Evolutionary conservation across 1,140 invertebrate genomes (phyloP).

Genomic region (Zaprionus capensis): DNA sequence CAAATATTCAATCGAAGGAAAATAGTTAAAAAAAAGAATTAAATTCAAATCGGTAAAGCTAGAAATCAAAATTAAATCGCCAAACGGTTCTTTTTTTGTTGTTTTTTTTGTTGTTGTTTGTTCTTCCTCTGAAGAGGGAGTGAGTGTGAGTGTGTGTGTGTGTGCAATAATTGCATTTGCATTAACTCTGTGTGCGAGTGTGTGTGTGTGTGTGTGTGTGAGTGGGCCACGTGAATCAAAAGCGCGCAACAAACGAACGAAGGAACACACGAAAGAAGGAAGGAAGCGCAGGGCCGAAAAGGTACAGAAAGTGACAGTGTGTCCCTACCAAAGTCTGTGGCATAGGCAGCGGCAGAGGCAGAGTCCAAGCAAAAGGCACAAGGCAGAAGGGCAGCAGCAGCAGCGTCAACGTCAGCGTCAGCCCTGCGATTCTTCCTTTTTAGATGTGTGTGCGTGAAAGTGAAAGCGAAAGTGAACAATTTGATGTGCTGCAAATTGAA

Average conservation of each 20-base stretch:
- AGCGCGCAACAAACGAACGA: conserved; percentile 65
- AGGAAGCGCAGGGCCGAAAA: conserved; percentile 19
- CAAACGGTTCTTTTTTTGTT: conserved; percentile 26
- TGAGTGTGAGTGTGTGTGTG: conserved; percentile 1
- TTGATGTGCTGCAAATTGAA: conserved; percentile 14
- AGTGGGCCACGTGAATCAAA: conserved; percentile 75
- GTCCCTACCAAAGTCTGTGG: conserved; percentile 28
- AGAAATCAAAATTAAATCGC: conserved; percentile 19
- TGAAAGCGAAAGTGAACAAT: conserved; percentile 61
- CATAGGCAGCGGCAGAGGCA: conserved; percentile 2
- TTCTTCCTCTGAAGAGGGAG: background rate
- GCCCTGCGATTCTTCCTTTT: conserved; percentile 26
- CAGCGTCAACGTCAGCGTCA: conserved; percentile 5
- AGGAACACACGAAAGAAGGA: conserved; percentile 16
- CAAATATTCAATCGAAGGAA: background rate
- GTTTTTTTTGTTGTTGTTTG: conserved; percentile 23
- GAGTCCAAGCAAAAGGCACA: conserved; percentile 12
- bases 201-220: conserved; percentile 27
- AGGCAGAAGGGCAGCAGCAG: conserved; percentile 13
- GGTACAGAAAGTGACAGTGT: conserved; percentile 63
- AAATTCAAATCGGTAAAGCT: conserved; percentile 23
- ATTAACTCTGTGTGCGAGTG: conserved; percentile 3
- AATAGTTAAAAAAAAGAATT: conserved; percentile 3
- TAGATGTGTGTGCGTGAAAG: conserved; percentile 29
- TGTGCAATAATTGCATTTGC: conserved; percentile 45